Base-by-base conservation (phyloP, 2,797 vertebrate genomes). In the Sarcophilus harrisii region DNA sequence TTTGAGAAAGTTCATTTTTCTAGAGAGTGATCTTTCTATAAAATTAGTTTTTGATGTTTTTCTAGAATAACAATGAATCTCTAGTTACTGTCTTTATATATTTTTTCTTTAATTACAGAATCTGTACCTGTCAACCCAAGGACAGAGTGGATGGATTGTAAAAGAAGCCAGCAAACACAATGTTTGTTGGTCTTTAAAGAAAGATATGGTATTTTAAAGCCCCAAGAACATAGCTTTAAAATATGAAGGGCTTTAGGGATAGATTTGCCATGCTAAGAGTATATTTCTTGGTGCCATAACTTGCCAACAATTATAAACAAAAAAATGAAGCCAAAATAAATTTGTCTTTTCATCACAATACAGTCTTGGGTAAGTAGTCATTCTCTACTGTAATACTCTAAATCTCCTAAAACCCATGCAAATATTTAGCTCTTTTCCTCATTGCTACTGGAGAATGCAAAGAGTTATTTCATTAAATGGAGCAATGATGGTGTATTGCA, bases 321-420 rank as follows among this genome's bases (percentile, higher is more conserved):
- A 97, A 55, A 59, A 16, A 28, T 27, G 49, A 89, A 95, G 92
- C 54, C 92, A 95, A 93, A 73, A 96, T 96, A 92, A 58, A 89
- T 97, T 10, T 91, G 92, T 62, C 58, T 94, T 97, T 96, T 96
- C 66, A 93, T 96, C 96, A 97, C 30, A 66, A 4, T 1, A 91
- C 81, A 92, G 52, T 93, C 95, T 93, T 96, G 94, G 60, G 28
- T 60, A 10, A 49, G 12, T 58, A 92, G 94, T 59, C 66, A 94
- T 90, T 91, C 95, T 91, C 96, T 93, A 57, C 81, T 54, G 18
- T 91, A 90, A 94, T 59, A 95, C 5, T 90, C 14, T 52, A 24
- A 60, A 58, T 92, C 58, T 59, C 91, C 87, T 92, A n/a, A 55
- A 96, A 94, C 38, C 38, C 57, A 1, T 57, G 90, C 18, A 90